Base-by-base conservation (phyloP, 1,140 invertebrate species). In the Diabrotica undecimpunctata region DNA sequence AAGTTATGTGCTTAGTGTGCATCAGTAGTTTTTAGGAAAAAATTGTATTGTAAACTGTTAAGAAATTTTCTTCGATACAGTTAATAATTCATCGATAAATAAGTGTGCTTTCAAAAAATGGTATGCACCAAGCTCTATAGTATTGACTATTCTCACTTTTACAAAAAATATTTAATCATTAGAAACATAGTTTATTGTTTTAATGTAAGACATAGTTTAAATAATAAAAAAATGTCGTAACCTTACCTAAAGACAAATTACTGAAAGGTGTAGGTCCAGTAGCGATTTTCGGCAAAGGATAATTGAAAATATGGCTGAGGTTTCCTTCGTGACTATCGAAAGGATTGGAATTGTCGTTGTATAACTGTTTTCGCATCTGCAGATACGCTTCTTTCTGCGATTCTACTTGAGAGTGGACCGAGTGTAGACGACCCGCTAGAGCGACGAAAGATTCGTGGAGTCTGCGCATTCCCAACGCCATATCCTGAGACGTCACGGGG, bases 391-490 rank as follows among this genome's bases (percentile, higher is more conserved):
- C 90, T 78, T 94, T 94, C 73, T 93, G 90, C 6, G 85, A 84
- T 70, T 90, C 86, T 0, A 86, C 81, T 67, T 82, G 77, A 76
- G 80, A 79, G 77, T 95, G 92, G 1, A 94, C 85, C 2, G 87
- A 85, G 72, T 95, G 92, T 14, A 95, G 75, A 60, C 90, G 86
- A 0, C 92, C 92, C 55, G 94, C 94, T 63, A 95, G 80, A 5
- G 92, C 90, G 13, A 95, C 86, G 66, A 95, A 88, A 5, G 90
- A 90, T 75, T 94, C 92, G 73, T 95, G 91, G 56, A 95, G 84
- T 72, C 91, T 88, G 56, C 85, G 86, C 74, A 95, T 87, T 12
- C 91, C 88, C 35, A 60, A 14, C 41, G 58, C 13, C 5, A 78
- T 75, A 85, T 89, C 89, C 77, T 90, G 85, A 0, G 89, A 86